These are phyloP conservation scores for Megathymus violae DNA, from an alignment of 1,140 invertebrate species.

Conservation along the genomic window DNA sequence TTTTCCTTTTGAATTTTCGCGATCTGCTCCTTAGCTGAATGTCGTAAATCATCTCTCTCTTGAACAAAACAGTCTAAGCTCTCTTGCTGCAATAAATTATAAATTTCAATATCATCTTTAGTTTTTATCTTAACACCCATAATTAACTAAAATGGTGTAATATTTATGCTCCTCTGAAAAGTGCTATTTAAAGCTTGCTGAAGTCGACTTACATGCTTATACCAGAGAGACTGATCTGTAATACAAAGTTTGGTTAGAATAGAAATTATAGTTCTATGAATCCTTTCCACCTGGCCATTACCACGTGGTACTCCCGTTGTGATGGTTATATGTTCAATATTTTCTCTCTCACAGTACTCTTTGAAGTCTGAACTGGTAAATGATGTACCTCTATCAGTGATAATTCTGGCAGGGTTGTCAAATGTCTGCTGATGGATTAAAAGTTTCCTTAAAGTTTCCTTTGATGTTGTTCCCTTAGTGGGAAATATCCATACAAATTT, in stretches of 20 bases:
- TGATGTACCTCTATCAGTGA: slow-evolving; percentile 38
- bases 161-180: slow-evolving; percentile 20
- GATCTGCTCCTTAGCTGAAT: slow-evolving; percentile 31
- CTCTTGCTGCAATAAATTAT: slow-evolving; percentile 50
- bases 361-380: slow-evolving; percentile 43
- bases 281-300: slow-evolving; percentile 49
- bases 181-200: slow-evolving; percentile 7
- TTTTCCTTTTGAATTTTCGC: slow-evolving; percentile 39
- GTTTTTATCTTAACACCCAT: slow-evolving; percentile 51
- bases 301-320: slow-evolving; percentile 39
- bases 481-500: slow-evolving; percentile 70
- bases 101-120: slow-evolving; percentile 38
- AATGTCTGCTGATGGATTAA: no score
- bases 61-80: slow-evolving; percentile 28
- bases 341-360: slow-evolving; percentile 32
- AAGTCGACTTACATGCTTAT: slow-evolving; percentile 4
- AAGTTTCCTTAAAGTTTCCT: slow-evolving; percentile 45
- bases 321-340: slow-evolving; percentile 36
- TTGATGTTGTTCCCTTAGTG: slow-evolving; percentile 48
- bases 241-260: slow-evolving; percentile 22
- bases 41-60: slow-evolving; percentile 26
- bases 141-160: slow-evolving; percentile 37
- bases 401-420: slow-evolving; percentile 40
- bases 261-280: slow-evolving; percentile 33
- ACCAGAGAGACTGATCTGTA: slow-evolving; percentile 8